Base-by-base conservation (phyloP, 2,797 vertebrate genomes). In the Sphenopsis melanotis region DNA sequence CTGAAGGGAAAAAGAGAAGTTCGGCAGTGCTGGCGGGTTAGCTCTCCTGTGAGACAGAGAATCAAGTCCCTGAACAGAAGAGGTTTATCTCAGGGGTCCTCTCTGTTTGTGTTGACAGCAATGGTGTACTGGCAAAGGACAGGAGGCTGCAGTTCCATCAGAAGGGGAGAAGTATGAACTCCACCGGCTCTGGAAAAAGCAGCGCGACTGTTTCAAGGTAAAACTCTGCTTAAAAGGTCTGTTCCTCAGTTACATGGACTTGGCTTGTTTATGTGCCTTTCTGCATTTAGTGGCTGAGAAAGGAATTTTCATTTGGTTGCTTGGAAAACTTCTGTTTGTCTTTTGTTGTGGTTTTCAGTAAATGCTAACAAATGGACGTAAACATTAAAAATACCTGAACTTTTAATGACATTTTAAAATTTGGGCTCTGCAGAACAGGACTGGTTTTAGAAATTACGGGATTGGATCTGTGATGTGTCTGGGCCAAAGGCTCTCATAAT, bases 151-250 rank as follows among this genome's bases (percentile, higher is more conserved):
- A 98, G 96, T 99, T 98, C 97, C 99, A 98, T 94, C 98, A 99
- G 96, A 98, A 98, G 82, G 99, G 98, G 74, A 98, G 98, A 98
- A 99, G 99, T 97, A 99, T 99, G 99, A 99, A 99, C 97, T 99
- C 99, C 12, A 99, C 99, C 2, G 99, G 99, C 64, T 99, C 99
- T 63, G 99, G 98, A 80, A 99, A 99, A 94, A 99, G 99, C 98
- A 99, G 98, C 29, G 97, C 98, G 32, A 99, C 98, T 4, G 98
- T 99, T 83, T 99, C 99, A 97, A 99, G 99, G 99, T 98, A 97
- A 97, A 80, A 12, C 39, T 84, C 1, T 82, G 37, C 32, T 88
- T 56, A 78, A 61, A 91, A 94, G 69, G n/a, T 66, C 42, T 95
- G 47, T 69, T 90, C 47, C 50, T 91, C 53, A 70, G 47, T 84